Evolutionary conservation across 64 coral and sea anemone genomes (phyloP), one percentile per base, ranked within the genome.

Genomic region (Trachythela sp.): DNA sequence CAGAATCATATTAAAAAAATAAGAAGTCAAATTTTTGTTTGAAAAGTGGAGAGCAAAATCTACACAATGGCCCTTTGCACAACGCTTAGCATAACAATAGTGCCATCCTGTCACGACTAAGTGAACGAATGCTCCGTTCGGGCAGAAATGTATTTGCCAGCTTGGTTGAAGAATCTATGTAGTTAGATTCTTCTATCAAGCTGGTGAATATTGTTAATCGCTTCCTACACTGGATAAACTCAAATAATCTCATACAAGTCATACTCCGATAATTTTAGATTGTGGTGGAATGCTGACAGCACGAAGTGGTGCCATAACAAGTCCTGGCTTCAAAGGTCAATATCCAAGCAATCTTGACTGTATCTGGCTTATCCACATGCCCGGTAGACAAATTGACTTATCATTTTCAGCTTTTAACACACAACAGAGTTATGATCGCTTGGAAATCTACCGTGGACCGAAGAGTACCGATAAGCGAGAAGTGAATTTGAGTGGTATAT

Each of bases 311-410:
- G 93, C 91, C 85, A 93, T 99, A 39, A 86, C 86, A 31, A 94
- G 93, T 71, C 96, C 96, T 36, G 89, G 89, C 22, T 99, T 94
- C 70, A 91, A 94, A 39, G 86, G 52, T 2, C 88, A 91, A 8
- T 99, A 99, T 58, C 96, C 96, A 43, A 68, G 88, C 60, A 92
- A 90, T 84, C 67, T 85, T 22, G 92, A 89, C 58, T 99, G 96
- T 60, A 93, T 84, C 9, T 99, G 96, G 96, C 86, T 99, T n/a
- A 92, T 99, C 43, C 88, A 71, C 76, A 90, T 91, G n/a, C 91
- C 88, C 3, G 87, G 86, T 24, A 92, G 39, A 77, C 90, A 93
- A 86, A 94, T 99, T 37, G 91, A 85, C 52, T 70, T 99, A 38
- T 87, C 84, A 13, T 70, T 94, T 10, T 84, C 89, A 27, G 93